These are phyloP conservation scores for Montipora sp. DNA, from an alignment of 64 coral and sea anemone genomes.

Conservation along the genomic window DNA sequence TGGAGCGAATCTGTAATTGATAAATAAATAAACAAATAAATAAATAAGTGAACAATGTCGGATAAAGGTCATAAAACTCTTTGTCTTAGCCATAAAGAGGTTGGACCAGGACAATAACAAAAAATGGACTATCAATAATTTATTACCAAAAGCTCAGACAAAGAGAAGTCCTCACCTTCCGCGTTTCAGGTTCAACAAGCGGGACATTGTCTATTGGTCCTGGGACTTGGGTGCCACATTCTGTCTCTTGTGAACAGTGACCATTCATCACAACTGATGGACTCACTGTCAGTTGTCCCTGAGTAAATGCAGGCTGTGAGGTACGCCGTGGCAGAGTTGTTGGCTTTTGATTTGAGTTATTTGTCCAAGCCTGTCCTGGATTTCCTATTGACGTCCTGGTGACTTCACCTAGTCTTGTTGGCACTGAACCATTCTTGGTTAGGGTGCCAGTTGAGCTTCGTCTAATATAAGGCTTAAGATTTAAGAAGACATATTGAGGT, in stretches of 20 bases:
- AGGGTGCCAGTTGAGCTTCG: constrained; percentile 90
- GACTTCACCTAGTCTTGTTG: constrained; percentile 73
- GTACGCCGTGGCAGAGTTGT: constrained; percentile 61
- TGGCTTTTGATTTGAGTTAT: constrained; percentile 35
- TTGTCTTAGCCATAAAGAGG: too few relatives aligned
- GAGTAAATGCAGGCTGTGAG: constrained; percentile 71
- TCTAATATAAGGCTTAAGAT: constrained; percentile 66
- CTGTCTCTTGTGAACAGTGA: constrained; percentile 50
- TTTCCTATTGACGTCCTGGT: constrained; percentile 34
- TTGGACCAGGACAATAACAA: neutral
- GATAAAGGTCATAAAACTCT: too few relatives aligned
- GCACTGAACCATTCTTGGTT: constrained; percentile 77
- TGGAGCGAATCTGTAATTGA: too few relatives aligned
- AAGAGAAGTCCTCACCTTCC: constrained; percentile 70
- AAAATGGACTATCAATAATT: neutral
- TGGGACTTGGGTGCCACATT: constrained; percentile 46
- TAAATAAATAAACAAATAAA: too few relatives aligned
- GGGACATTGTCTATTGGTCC: constrained; percentile 89
- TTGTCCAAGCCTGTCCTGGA: constrained; percentile 63
- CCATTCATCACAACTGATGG: constrained; percentile 69
- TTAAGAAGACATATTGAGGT: neutral
- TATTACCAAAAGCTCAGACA: neutral
- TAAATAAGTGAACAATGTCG: too few relatives aligned
- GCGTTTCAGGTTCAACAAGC: constrained; percentile 83
- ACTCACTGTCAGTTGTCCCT: constrained; percentile 26